A percentile compares a stretch with the other conserved stretches of the same genome.
Conservation (phyloP, 2,888 invertebrate species). For the Deilephila porcellus region DNA sequence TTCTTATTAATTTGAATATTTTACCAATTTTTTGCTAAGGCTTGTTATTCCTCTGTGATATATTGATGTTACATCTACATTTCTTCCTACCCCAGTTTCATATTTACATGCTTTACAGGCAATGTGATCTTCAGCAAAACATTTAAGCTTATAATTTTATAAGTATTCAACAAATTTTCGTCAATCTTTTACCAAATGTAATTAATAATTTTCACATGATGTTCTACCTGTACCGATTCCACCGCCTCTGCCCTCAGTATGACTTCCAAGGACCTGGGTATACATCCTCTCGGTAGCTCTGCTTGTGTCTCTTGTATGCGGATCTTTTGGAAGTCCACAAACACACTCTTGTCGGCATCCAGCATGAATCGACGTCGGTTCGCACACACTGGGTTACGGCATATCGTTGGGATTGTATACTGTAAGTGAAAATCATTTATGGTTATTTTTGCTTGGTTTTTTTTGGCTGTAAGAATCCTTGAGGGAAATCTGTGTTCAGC, state of each 20-base stretch:
- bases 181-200: too few relatives aligned
- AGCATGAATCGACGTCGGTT: conserved; percentile 96
- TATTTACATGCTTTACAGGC: too few relatives aligned
- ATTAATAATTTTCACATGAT: not conserved
- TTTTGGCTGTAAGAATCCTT: too few relatives aligned
- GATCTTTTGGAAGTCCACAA: conserved; percentile 99
- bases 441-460: not conserved
- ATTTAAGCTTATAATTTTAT: too few relatives aligned
- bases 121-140: too few relatives aligned
- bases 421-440: conserved; percentile 53
- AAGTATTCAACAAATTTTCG: too few relatives aligned
- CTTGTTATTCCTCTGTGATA: too few relatives aligned
- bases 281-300: conserved; percentile 97
- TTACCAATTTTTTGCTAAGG: too few relatives aligned
- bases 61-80: too few relatives aligned
- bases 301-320: conserved; percentile 99
- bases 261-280: conserved; percentile 98
- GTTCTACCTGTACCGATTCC: conserved; percentile 94
- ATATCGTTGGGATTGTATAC: conserved; percentile 97
- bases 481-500: too few relatives aligned
- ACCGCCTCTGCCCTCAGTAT: conserved; percentile 98
- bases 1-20: too few relatives aligned
- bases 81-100: too few relatives aligned
- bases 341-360: conserved; percentile 96
- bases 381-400: conserved; percentile 97